Evolutionary conservation across 2,113 vertebrate species (phyloP).

Genomic region (Prochilodus magdalenae): DNA sequence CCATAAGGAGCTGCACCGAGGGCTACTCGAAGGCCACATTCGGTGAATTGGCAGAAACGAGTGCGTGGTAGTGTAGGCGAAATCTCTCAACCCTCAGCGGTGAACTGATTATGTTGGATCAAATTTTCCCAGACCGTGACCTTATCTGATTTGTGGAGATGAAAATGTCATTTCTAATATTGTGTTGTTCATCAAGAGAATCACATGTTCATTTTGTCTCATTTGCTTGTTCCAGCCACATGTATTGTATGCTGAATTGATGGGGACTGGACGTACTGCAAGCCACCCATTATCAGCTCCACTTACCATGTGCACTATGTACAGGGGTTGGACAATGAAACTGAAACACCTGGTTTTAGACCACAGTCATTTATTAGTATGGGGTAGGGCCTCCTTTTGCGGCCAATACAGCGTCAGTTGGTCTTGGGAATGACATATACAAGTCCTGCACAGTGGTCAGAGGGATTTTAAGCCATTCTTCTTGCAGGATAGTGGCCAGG

Average conservation of each 20-base stretch:
- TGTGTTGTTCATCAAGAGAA: slow-evolving; percentile 20
- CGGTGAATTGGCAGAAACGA: neutral
- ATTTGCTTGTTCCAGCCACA: neutral
- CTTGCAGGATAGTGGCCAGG: too few species aligned
- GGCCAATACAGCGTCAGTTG: too few species aligned
- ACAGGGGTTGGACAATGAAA: too few species aligned
- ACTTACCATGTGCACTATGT: too few species aligned
- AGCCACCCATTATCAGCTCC: too few species aligned
- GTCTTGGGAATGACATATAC: too few species aligned
- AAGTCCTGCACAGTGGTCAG: too few species aligned
- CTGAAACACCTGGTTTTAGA: too few species aligned
- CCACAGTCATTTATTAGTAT: too few species aligned
- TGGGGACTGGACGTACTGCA: neutral
- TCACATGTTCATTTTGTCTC: slow-evolving; percentile 17
- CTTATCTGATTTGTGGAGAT: slow-evolving; percentile 14
- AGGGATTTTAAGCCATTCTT: too few species aligned
- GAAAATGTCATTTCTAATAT: slow-evolving; percentile 37
- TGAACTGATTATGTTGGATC: slow-evolving; percentile 13
- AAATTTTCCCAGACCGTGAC: slow-evolving; percentile 26
- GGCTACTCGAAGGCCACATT: slow-evolving; percentile 19
- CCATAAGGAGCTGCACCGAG: neutral
- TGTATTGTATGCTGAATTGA: neutral
- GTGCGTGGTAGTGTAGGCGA: slow-evolving; percentile 5
- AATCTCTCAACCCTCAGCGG: slow-evolving; percentile 3
- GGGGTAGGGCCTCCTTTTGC: too few species aligned